These are phyloP conservation scores for Karalla daura DNA, from an alignment of 2,797 vertebrate genomes.

Conservation along the genomic window DNA sequence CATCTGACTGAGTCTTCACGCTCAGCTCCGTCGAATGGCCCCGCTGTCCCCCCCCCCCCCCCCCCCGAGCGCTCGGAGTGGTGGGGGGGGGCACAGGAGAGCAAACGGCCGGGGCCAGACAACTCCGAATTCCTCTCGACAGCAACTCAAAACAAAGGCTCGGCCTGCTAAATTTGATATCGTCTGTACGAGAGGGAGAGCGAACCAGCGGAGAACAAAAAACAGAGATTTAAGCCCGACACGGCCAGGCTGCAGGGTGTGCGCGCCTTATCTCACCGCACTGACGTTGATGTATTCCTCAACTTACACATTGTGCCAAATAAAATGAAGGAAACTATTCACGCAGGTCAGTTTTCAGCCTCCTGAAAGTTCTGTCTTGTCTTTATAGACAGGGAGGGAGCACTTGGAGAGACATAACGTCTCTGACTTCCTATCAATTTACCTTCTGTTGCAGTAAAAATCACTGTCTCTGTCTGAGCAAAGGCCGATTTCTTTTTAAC, in stretches of 20 bases:
- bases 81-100: constrained; percentile 10
- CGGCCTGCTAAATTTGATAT: constrained; percentile 42
- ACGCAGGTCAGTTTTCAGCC: constrained; percentile 24
- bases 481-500: constrained; percentile 17
- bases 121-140: constrained; percentile 66
- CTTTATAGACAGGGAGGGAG: neutral
- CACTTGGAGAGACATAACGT: neutral
- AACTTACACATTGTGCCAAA: constrained; percentile 17
- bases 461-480: neutral
- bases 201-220: constrained; percentile 29
- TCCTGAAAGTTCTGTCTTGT: constrained; percentile 4
- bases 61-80: too few relatives aligned
- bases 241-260: constrained; percentile 26
- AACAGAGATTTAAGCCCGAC: constrained; percentile 40
- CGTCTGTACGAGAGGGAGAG: constrained; percentile 20
- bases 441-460: neutral
- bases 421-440: neutral
- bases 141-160: constrained; percentile 60
- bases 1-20: constrained; percentile 58
- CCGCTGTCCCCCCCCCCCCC: constrained; percentile 40
- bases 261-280: constrained; percentile 20
- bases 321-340: constrained; percentile 21
- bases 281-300: constrained; percentile 30
- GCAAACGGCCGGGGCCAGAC: constrained; percentile 35
- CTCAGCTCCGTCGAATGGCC: constrained; percentile 49